Evolutionary conservation across 2,113 vertebrate species (phyloP).

Genomic region (Chaetops frenatus): DNA sequence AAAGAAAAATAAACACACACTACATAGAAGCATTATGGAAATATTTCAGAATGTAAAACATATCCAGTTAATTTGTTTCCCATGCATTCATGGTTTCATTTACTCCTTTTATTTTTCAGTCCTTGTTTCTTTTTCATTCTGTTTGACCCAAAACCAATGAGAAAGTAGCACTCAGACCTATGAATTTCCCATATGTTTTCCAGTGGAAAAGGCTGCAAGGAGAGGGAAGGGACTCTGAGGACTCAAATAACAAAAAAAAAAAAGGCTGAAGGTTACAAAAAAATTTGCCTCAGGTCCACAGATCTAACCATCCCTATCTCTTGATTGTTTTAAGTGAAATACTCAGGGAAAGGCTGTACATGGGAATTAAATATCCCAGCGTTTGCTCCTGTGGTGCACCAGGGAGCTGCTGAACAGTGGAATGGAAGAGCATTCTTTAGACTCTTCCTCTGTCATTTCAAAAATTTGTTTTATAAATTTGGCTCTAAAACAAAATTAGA

Average conservation of each 20-base stretch:
- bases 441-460: background rate
- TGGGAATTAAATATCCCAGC: background rate
- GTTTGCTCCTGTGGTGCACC: background rate
- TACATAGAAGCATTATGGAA: slow-evolving; percentile 51
- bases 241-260: background rate
- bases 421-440: background rate
- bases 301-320: background rate
- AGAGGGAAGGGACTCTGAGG: background rate
- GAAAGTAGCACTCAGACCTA: slow-evolving; percentile 28
- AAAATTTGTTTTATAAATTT: background rate
- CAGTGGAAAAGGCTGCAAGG: background rate
- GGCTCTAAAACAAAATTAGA: background rate
- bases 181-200: slow-evolving; percentile 20
- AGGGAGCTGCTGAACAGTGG: background rate
- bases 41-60: slow-evolving; percentile 47
- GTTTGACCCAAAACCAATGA: slow-evolving; percentile 13
- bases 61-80: slow-evolving; percentile 61
- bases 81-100: slow-evolving; percentile 51
- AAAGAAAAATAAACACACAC: slow-evolving; percentile 84
- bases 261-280: background rate
- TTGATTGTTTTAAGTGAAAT: background rate
- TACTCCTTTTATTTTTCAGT: slow-evolving; percentile 27
- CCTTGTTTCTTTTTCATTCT: slow-evolving; percentile 36
- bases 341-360: background rate
- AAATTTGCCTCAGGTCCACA: background rate